Evolutionary conservation across 2,113 vertebrate genomes (phyloP).

Genomic region (Nothoprocta pentlandii): DNA sequence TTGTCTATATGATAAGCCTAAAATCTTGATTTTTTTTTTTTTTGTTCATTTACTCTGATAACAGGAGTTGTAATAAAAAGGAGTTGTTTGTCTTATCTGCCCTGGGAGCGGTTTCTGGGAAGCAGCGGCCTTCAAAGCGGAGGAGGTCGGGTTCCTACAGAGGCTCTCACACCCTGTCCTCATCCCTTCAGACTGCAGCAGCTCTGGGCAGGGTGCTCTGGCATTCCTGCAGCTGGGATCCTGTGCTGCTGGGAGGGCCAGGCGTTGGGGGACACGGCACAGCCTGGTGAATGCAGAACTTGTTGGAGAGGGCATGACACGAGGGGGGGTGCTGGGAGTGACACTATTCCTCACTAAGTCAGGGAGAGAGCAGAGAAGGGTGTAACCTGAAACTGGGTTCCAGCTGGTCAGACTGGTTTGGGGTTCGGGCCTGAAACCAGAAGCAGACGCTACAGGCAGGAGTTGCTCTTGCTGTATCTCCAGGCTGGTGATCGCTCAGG

Average conservation of each 20-base stretch:
- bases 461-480: background rate
- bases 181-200: background rate
- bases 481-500: background rate
- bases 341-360: conserved; percentile 31
- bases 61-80: conserved; percentile 55
- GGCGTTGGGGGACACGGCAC: rapidly evolving
- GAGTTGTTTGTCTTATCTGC: conserved; percentile 63
- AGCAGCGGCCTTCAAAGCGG: background rate
- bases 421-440: conserved; percentile 52
- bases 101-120: conserved; percentile 45
- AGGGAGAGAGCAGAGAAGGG: conserved; percentile 44
- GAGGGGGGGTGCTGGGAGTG: background rate
- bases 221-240: background rate
- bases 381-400: conserved; percentile 65
- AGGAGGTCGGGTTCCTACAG: background rate
- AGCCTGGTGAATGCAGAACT: background rate
- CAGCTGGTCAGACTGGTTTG: conserved; percentile 65
- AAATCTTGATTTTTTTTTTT: conserved; percentile 1
- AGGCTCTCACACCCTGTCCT: background rate
- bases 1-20: background rate
- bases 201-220: background rate
- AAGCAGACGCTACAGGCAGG: background rate
- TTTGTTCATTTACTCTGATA: background rate
- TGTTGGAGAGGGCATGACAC: background rate
- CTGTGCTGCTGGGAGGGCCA: background rate